Evolutionary conservation across 2,888 invertebrate genomes (phyloP), one percentile per base, ranked within the genome.

Genomic region (Nomada fabriciana): DNA sequence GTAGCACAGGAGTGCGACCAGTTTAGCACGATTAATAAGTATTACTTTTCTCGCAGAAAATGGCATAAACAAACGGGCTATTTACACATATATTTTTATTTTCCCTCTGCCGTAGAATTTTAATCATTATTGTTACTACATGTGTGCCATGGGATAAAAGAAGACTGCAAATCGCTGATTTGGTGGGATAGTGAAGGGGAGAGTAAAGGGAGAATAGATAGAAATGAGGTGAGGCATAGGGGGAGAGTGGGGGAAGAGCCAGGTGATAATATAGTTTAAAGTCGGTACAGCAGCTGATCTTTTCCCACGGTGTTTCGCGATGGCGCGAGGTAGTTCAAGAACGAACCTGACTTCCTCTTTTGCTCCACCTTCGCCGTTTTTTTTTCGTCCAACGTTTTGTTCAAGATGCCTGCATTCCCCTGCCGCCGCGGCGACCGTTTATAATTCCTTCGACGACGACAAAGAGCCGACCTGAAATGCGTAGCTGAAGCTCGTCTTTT

Each of bases 291-390:
- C 67, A 57, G 60, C 74, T 61, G 78, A 68, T 74, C 69, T 50
- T 76, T 83, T 83, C 82, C 79, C 82, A 83, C 82, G 82, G 78
- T 75, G 71, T 68, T 36, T 65, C 76, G 43, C 55, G 50, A 53
- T 53, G 18, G 69, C 59, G 47, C n/a, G 47, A 78, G 74, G 63
- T 75, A 78, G 77, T 83, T 82, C 55, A 75, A 83, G 83, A 82
- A 83, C 74, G 78, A 69, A 74, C 83, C 70, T 15, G 67, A 71
- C 74, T 71, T 76, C 74, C 63, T 68, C 60, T 42, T 7, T 36
- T 42, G 29, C 63, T 50, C 72, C 57, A 23, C 70, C 68, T 47
- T 25, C 61, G 57, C 11, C 53, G 15, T 23, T 69, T 69, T 57
- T 57, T 69, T 77, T 47, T 15, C 20, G 13, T 23, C 60, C 29